Evolutionary conservation across 2,888 invertebrate species (phyloP).

Genomic region (Brachypalpus laphriformis): DNA sequence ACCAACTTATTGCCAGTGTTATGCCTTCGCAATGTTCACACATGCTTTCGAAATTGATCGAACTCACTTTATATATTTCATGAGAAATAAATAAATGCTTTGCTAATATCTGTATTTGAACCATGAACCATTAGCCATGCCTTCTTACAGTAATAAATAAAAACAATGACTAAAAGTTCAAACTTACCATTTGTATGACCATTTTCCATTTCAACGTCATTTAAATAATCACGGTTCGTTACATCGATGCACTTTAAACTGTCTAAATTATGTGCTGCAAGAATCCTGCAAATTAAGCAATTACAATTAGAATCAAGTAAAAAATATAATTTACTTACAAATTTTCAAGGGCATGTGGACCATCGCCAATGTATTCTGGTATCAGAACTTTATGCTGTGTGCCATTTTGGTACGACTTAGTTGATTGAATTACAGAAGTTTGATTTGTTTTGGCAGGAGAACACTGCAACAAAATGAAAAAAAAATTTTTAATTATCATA

Average conservation of each 20-base stretch:
- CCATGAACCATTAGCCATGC: no score
- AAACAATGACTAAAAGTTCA: no score
- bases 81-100: no score
- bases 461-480: constrained; percentile 76
- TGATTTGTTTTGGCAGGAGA: constrained; percentile 83
- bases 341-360: constrained; percentile 84
- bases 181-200: constrained; percentile 81
- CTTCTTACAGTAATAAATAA: no score
- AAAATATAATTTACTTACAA: constrained; percentile 38
- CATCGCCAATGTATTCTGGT: constrained; percentile 82
- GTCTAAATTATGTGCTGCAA: constrained; percentile 81
- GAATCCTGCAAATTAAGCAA: constrained; percentile 73
- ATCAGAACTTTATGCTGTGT: constrained; percentile 80
- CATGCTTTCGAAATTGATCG: no score
- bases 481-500: constrained; percentile 65
- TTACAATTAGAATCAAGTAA: background rate
- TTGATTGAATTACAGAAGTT: constrained; percentile 93
- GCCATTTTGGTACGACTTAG: constrained; percentile 83
- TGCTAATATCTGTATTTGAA: no score
- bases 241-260: constrained; percentile 80
- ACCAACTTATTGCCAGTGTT: no score
- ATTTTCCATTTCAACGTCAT: constrained; percentile 83
- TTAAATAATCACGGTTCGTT: constrained; percentile 78
- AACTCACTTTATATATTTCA: no score
- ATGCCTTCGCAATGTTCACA: no score